phyloP scores from a whole-genome alignment of 2,113 vertebrate genomes.

The Austrofundulus limnaeus region DNA sequence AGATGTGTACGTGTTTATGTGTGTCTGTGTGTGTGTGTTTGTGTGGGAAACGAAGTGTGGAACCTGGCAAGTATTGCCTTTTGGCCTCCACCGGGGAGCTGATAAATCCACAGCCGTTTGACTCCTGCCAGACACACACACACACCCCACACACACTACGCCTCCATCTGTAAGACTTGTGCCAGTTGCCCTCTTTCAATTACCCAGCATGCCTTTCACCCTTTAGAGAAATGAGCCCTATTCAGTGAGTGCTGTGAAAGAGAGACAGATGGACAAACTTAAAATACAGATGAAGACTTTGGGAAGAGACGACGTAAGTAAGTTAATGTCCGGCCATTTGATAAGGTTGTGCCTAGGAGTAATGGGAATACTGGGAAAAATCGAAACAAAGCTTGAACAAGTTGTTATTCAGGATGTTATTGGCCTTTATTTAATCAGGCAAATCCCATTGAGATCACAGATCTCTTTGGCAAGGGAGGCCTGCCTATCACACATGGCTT shows the following conservation, averaged over 20 bases:
- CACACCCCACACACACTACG: conserved; percentile 28
- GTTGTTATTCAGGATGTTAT: background rate
- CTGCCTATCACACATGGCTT: no score
- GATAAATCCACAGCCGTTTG: conserved; percentile 71
- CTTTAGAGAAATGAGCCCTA: conserved; percentile 55
- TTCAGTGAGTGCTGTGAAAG: conserved; percentile 45
- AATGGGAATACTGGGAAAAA: conserved; percentile 4
- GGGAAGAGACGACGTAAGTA: conserved; percentile 10
- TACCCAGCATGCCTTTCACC: conserved; percentile 71
- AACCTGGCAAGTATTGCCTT: conserved; percentile 42
- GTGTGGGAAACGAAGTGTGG: conserved; percentile 21
- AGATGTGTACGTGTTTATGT: background rate
- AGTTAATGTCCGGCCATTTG: background rate
- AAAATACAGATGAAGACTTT: conserved; percentile 30
- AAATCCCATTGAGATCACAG: no score
- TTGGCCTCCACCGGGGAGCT: conserved; percentile 58
- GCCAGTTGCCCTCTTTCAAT: conserved; percentile 71
- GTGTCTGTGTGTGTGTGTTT: conserved; percentile 1
- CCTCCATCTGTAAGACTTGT: conserved; percentile 71
- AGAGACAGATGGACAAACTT: conserved; percentile 49
- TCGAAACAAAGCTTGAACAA: no score
- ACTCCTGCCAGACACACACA: conserved; percentile 64
- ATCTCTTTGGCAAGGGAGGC: no score
- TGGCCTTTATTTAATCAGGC: no score
- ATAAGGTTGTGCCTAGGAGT: background rate